Conservation (phyloP, 1,140 invertebrate species). For the Drosophila melanogaster region Release_6_plus_ISO1_MT NT_033777.3:11518001-11518500, state of each 20-base stretch:
- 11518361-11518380: slow-evolving; percentile 46
- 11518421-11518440: slow-evolving; percentile 25
- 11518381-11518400: slow-evolving; percentile 33
- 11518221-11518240: slow-evolving; percentile 81
- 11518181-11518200: slow-evolving; percentile 82
- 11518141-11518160: neutral
- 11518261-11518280: slow-evolving; percentile 49
- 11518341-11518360: slow-evolving; percentile 4
- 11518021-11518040: slow-evolving; percentile 26
- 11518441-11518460: slow-evolving; percentile 26
- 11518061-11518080: no score
- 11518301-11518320: slow-evolving; percentile 14
- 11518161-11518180: slow-evolving; percentile 65
- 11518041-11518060: no score
- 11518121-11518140: neutral
- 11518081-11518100: slow-evolving; percentile 66
- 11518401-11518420: slow-evolving; percentile 45
- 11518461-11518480: slow-evolving; percentile 16
- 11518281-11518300: slow-evolving; percentile 17
- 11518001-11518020: neutral
- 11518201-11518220: slow-evolving; percentile 82
- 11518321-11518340: slow-evolving; percentile 39
- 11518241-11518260: slow-evolving; percentile 82
- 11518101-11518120: slow-evolving; percentile 45
- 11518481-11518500: slow-evolving; percentile 24